phyloP scores from a whole-genome alignment of 2,888 invertebrate genomes.

The Nephrotoma guestfalica region DNA sequence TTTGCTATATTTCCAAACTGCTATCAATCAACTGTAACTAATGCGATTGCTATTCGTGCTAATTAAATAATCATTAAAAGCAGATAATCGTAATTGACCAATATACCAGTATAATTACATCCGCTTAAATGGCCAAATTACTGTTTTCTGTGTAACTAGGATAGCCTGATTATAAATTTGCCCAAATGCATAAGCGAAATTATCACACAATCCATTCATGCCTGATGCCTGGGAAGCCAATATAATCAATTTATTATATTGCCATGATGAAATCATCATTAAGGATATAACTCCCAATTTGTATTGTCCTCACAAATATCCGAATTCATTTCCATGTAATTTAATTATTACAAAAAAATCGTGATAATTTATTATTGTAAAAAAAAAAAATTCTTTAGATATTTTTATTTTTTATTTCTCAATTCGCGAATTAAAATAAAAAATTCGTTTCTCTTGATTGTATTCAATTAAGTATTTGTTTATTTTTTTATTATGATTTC shows the following conservation, averaged over 20 bases:
- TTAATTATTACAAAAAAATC: not conserved
- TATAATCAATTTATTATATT: not conserved
- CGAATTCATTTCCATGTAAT: not conserved
- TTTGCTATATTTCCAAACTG: not conserved
- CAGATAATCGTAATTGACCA: not conserved
- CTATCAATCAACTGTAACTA: not conserved
- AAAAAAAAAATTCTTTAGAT: not conserved
- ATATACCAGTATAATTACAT: not conserved
- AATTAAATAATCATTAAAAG: not conserved
- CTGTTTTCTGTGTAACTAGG: not conserved
- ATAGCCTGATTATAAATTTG: no score
- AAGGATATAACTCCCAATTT: not conserved
- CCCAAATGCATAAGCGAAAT: not conserved
- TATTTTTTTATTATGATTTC: not conserved
- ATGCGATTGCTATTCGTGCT: not conserved
- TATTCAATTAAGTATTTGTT: not conserved
- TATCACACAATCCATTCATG: not conserved
- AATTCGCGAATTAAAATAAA: not conserved
- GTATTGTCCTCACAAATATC: not conserved
- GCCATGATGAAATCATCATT: not conserved
- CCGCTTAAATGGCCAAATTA: not conserved
- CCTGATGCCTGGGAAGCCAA: not conserved
- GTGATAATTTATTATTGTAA: not conserved
- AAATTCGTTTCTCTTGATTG: not conserved
- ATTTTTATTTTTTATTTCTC: not conserved